Conservation (phyloP, 2,888 invertebrate genomes). For the Lamellibrachia satsuma region DNA sequence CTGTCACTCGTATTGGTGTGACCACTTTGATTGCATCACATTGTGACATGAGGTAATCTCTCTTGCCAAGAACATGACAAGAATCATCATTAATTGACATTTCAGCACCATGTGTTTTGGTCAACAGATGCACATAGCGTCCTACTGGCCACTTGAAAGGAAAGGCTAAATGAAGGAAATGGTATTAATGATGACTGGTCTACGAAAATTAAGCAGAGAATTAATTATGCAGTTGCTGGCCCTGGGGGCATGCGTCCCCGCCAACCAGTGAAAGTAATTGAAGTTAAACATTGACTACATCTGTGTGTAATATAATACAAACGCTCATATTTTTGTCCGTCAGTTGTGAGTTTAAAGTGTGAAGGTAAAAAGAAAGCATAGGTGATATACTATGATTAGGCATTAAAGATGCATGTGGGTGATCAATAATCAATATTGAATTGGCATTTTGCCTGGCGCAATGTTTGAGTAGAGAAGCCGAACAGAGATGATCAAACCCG, state of each 20-base stretch:
- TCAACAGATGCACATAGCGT: background rate
- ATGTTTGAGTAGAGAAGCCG: background rate
- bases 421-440: constrained; percentile 8
- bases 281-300: background rate
- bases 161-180: background rate
- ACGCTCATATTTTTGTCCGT: background rate
- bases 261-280: background rate
- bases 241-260: background rate
- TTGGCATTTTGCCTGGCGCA: constrained; percentile 3
- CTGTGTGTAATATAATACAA: background rate
- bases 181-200: background rate
- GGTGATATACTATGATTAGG: background rate
- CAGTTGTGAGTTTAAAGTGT: background rate
- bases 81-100: background rate
- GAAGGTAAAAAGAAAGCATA: background rate
- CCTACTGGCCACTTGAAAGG: background rate
- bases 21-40: background rate
- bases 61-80: background rate
- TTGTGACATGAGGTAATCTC: background rate
- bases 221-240: background rate
- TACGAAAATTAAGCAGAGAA: background rate
- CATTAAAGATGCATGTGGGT: background rate
- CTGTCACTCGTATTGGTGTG: background rate
- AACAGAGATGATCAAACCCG: background rate
- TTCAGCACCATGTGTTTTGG: background rate